Conservation (phyloP, 2,888 invertebrate species). For the Drosophila kanekoi region DNA sequence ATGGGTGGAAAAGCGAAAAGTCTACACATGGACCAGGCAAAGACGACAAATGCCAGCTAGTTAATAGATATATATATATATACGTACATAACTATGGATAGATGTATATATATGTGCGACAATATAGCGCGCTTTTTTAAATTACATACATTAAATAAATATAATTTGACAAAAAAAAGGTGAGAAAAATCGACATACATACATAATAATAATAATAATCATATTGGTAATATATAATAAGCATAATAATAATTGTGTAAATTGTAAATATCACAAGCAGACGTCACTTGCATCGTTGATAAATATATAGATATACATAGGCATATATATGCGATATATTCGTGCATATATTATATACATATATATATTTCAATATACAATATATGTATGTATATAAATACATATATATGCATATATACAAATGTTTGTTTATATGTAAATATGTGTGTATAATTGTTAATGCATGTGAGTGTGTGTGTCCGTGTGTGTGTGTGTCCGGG, state of each 20-base stretch:
- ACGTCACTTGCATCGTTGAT: slow-evolving; percentile 79
- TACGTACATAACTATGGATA: background rate
- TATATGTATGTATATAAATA: slow-evolving; percentile 5
- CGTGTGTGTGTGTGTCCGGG: slow-evolving; percentile 9
- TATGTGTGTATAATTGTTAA: slow-evolving; percentile 9
- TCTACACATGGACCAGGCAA: too few species aligned
- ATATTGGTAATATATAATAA: slow-evolving; percentile 41
- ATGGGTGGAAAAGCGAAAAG: too few species aligned
- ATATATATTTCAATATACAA: slow-evolving; percentile 9
- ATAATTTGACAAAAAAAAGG: slow-evolving; percentile 27
- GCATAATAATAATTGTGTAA: slow-evolving; percentile 70
- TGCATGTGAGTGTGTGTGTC: background rate
- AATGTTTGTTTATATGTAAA: slow-evolving; percentile 15
- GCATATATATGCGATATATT: slow-evolving; percentile 33
- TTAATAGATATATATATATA: background rate
- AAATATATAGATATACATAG: slow-evolving; percentile 56
- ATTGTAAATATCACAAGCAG: slow-evolving; percentile 80
- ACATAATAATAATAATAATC: slow-evolving; percentile 43
- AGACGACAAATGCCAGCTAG: too few species aligned
- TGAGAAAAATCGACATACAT: slow-evolving; percentile 14
- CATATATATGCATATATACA: slow-evolving; percentile 9
- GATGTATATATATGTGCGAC: slow-evolving; percentile 14
- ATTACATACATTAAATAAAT: slow-evolving; percentile 38
- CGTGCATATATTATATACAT: slow-evolving; percentile 10
- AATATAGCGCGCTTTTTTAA: slow-evolving; percentile 16